A percentile compares a stretch with the other conserved stretches of the same genome.
These are phyloP conservation scores for Callyntrura sp. DNA, from an alignment of 2,888 invertebrate genomes.

Conservation along the genomic window DNA sequence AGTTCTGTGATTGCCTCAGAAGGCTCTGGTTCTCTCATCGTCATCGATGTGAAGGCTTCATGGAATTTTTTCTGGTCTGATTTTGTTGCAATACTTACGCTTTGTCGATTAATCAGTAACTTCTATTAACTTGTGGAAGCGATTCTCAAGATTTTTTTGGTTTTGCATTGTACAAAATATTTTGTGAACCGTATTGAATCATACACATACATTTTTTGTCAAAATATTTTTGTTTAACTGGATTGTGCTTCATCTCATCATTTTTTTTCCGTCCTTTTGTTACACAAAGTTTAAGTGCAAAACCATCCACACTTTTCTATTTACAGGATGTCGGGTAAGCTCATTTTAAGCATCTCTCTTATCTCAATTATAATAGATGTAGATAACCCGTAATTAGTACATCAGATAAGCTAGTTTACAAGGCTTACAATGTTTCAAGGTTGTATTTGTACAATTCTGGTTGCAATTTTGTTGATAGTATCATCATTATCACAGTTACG, in stretches of 20 bases:
- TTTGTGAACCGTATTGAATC: neutral
- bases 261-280: conserved; percentile 18
- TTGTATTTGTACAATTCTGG: no score
- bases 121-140: neutral
- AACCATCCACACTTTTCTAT: neutral
- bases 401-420: neutral
- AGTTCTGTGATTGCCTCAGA: conserved; percentile 61
- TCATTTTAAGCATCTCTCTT: neutral
- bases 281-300: conserved; percentile 25
- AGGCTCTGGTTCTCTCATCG: conserved; percentile 53
- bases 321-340: conserved; percentile 55
- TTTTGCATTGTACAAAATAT: neutral
- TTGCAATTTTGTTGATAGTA: no score
- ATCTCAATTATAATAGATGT: neutral
- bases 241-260: neutral
- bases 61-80: conserved; percentile 59
- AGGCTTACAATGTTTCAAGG: no score
- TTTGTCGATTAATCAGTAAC: neutral
- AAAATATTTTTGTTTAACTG: neutral
- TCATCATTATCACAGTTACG: neutral
- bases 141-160: neutral
- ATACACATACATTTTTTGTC: neutral
- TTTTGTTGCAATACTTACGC: conserved; percentile 37
- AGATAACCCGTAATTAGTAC: neutral
- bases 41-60: conserved; percentile 49